Evolutionary conservation across 2,888 invertebrate species (phyloP).

Genomic region (Nemoura dubitans): DNA sequence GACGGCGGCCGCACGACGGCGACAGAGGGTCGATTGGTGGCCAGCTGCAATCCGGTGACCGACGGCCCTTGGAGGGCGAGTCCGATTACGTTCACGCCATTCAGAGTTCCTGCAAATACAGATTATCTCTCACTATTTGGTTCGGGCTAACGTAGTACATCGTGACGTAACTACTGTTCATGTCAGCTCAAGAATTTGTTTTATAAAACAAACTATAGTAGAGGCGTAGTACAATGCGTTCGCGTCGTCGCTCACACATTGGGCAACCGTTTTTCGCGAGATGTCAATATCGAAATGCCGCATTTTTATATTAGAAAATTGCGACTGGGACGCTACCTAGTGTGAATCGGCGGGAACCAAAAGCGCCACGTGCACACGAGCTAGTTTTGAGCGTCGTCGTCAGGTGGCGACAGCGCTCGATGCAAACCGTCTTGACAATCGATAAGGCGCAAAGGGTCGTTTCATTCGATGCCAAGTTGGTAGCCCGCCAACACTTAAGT

Average conservation of each 20-base stretch:
- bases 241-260: no score
- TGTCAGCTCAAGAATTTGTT: no score
- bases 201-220: no score
- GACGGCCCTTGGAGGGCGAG: constrained; percentile 66
- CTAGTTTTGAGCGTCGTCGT: background rate
- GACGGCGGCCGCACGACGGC: constrained; percentile 65
- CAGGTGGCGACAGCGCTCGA: background rate
- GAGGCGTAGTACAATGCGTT: no score
- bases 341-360: background rate
- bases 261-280: no score
- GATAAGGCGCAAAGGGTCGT: background rate
- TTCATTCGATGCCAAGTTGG: background rate
- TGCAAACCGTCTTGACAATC: background rate
- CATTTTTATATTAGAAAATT: background rate
- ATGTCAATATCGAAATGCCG: background rate
- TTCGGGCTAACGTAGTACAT: no score
- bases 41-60: constrained; percentile 57
- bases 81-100: constrained; percentile 77
- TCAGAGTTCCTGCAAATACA: constrained; percentile 68
- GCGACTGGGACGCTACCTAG: background rate
- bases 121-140: no score
- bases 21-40: constrained; percentile 58
- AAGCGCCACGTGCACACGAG: background rate
- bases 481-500: background rate
- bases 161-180: no score